Percentiles rank a stretch among this genome's conserved stretches.
Conservation (phyloP, 2,113 vertebrate genomes). For the Hystrix cristata region DNA sequence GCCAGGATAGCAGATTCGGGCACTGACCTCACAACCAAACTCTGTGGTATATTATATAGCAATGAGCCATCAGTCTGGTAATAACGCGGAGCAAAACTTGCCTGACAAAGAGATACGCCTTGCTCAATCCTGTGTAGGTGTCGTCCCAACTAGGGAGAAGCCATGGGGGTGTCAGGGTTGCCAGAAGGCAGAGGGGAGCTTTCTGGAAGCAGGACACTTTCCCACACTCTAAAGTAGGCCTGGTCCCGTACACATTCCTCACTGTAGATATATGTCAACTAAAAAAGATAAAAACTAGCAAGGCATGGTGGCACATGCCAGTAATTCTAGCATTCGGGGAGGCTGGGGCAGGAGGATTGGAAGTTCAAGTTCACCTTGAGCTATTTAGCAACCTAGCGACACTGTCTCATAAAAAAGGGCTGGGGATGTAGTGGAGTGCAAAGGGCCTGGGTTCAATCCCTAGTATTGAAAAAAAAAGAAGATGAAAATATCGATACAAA, state of each 20-base stretch:
- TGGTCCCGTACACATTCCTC: not conserved
- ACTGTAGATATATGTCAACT: not conserved
- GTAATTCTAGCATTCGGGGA: not conserved
- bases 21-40: not conserved
- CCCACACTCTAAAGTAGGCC: not conserved
- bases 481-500: slow-evolving; percentile 15
- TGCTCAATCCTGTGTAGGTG: not conserved
- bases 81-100: not conserved
- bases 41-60: not conserved
- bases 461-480: not conserved
- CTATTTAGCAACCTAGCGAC: not conserved
- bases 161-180: not conserved
- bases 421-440: no score
- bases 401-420: not conserved
- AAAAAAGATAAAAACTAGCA: not conserved
- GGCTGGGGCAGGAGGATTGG: not conserved
- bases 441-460: no score
- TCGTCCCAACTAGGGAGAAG: not conserved
- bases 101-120: not conserved
- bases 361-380: not conserved
- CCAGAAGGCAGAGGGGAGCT: not conserved
- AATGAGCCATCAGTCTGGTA: not conserved
- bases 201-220: not conserved
- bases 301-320: not conserved
- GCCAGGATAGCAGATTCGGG: not conserved